Percentiles rank a stretch among this genome's conserved stretches.
Evolutionary conservation across 1,140 invertebrate species (phyloP).

Genomic region (Mycetomoellerius zeteki): DNA sequence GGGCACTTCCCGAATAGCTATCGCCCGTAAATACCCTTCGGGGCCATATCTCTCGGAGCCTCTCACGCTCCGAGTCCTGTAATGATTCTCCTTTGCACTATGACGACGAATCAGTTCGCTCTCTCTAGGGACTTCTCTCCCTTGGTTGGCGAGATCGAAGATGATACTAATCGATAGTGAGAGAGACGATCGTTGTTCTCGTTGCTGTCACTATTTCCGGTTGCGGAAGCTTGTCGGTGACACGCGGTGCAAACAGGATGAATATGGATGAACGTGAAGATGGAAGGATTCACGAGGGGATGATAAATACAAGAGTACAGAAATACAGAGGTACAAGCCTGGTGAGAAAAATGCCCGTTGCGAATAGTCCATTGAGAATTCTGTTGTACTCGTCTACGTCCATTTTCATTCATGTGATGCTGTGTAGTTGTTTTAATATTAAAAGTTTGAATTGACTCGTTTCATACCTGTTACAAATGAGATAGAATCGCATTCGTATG

Average conservation of each 20-base stretch:
- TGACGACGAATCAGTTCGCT: conserved; percentile 1
- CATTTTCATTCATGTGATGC: conserved; percentile 10
- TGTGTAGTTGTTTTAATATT: not conserved
- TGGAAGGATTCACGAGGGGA: not conserved
- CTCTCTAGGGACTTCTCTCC: not conserved
- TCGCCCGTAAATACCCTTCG: conserved; percentile 57
- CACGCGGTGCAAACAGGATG: not conserved
- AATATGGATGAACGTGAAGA: conserved; percentile 57
- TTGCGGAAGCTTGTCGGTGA: not conserved
- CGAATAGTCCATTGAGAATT: not conserved
- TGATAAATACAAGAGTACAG: not conserved
- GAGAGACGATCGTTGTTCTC: not conserved
- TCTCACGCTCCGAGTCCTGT: conserved; percentile 16
- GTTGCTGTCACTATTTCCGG: not conserved
- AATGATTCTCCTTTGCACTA: conserved; percentile 36
- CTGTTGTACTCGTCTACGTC: not conserved
- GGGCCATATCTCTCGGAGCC: conserved; percentile 12
- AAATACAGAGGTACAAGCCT: not conserved
- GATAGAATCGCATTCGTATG: not conserved
- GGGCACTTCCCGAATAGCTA: conserved; percentile 46
- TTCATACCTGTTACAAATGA: not conserved
- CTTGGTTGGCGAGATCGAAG: conserved; percentile 22
- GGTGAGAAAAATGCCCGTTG: conserved; percentile 26
- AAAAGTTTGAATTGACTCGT: not conserved
- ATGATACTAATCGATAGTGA: conserved; percentile 21